Base-by-base conservation (phyloP, 2,797 vertebrate genomes). In the Oreochromis grahami region DNA sequence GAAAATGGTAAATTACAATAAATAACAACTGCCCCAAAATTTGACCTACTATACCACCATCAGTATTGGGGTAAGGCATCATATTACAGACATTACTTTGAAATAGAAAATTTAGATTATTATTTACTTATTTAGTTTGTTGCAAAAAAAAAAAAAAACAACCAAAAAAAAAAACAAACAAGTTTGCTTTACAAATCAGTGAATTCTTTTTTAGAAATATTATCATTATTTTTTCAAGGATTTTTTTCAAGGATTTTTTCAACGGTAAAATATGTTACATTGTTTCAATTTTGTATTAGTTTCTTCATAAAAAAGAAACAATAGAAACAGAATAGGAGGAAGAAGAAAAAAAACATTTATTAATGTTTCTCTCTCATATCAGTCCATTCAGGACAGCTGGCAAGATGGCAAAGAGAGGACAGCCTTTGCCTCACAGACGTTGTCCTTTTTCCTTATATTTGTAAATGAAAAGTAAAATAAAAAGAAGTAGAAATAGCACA, bases 261-360 rank as follows among this genome's bases (percentile, higher is more conserved):
- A 70, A 17, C 13, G 8, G 5, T 60, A 34, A 70, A 70, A 17
- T 63, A 41, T 70, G 21, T 70, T 45, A 4, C 14, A 45, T 17
- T 17, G 24, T 29, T 70, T 70, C 21, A 6, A 41, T 26, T 45
- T 70, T 70, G 21, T 26, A 17, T 45, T 17, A 2, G 41, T 70
- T 26, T 26, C 65, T 8, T 45, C 41, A 45, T 26, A 70, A 70
- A 70, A 43, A 72, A 72, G 7, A 68, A 0, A 68, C n/a, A 68
- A 24, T 15, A 45, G 9, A 72, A 29, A 17, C 2, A 0, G 0
- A 26, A 45, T 6, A 70, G 5, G 14, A 70, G 11, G 24, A 45
- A 10, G 21, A 26, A 43, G 56, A 26, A 68, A 36, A 50, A 26
- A 26, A 10, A 0, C 12, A 68, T 58, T 32, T 58, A 17, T 26